Evolutionary conservation across 2,888 invertebrate genomes (phyloP).

Genomic region (Torymus texanus): DNA sequence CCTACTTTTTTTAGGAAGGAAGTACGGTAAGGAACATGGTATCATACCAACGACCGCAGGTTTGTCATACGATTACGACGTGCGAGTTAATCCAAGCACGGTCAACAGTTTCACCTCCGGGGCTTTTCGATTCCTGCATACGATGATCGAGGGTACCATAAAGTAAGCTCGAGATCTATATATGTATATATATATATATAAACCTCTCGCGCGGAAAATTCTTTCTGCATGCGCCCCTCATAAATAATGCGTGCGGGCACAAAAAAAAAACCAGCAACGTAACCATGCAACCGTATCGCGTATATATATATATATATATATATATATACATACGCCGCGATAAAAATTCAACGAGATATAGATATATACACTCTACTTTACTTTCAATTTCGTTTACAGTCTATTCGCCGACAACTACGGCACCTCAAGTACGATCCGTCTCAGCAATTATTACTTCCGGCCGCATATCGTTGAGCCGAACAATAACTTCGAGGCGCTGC

Average conservation of each 20-base stretch:
- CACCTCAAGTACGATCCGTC: constrained; percentile 65
- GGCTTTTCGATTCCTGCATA: constrained; percentile 81
- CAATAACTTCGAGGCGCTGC: constrained; percentile 77
- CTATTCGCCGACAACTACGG: constrained; percentile 47
- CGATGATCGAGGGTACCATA: constrained; percentile 77
- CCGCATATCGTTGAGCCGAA: constrained; percentile 77
- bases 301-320: background rate
- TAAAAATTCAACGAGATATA: background rate
- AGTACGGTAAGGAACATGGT: constrained; percentile 23
- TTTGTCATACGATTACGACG: constrained; percentile 75
- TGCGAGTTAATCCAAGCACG: constrained; percentile 78
- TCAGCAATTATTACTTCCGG: constrained; percentile 79
- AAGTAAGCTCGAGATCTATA: constrained; percentile 52
- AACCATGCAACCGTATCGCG: background rate
- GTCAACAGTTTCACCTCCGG: constrained; percentile 81
- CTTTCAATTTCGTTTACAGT: constrained; percentile 23
- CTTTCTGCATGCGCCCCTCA: no score
- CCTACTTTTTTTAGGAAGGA: constrained; percentile 19
- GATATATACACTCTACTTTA: background rate
- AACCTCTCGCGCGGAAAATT: no score
- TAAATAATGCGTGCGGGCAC: no score
- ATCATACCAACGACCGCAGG: background rate
- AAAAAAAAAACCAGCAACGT: constrained; percentile 1
- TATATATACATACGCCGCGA: background rate
- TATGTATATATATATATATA: no score